phyloP scores from a whole-genome alignment of 2,113 vertebrate genomes.

The Caracal caracal region DNA sequence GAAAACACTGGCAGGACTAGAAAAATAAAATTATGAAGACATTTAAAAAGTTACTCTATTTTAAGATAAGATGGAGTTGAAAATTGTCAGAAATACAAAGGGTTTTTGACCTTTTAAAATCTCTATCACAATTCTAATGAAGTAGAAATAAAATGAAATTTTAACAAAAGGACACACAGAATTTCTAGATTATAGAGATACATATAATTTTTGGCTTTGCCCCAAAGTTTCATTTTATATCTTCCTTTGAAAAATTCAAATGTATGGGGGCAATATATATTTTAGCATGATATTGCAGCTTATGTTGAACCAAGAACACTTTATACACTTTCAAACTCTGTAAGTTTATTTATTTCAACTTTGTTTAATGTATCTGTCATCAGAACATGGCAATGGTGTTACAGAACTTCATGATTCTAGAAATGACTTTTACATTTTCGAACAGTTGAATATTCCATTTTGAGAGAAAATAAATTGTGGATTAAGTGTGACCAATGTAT shows the following conservation, averaged over 20 bases:
- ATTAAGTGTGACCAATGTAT: background rate
- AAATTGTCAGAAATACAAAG: background rate
- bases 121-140: background rate
- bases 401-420: background rate
- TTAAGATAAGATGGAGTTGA: background rate
- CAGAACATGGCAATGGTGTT: background rate
- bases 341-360: background rate
- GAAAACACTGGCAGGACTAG: background rate
- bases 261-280: background rate
- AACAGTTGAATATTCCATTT: background rate
- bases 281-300: background rate
- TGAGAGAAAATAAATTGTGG: background rate
- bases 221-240: background rate
- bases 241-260: background rate
- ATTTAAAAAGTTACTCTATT: background rate
- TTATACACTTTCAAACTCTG: background rate
- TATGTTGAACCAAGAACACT: background rate
- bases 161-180: background rate
- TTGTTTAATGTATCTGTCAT: background rate
- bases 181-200: background rate
- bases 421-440: background rate
- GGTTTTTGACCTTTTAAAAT: background rate
- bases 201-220: background rate
- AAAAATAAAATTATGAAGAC: conserved; percentile 38
- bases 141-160: background rate